Percentiles rank a stretch among this genome's conserved stretches.
phyloP scores from a whole-genome alignment of 2,888 invertebrate species.

The Drosophila rubida region DNA sequence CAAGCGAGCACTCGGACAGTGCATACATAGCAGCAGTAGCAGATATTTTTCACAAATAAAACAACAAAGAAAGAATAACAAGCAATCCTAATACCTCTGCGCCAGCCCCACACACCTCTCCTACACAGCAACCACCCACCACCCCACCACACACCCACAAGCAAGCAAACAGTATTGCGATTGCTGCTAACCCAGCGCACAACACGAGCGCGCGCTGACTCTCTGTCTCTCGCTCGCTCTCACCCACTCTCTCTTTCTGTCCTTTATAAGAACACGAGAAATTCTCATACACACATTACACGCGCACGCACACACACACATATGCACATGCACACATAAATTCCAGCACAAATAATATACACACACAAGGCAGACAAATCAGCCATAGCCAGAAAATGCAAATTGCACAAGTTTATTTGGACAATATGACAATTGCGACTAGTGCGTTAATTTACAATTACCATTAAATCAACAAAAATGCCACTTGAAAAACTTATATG shows the following conservation, averaged over 20 bases:
- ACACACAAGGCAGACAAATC: conserved; percentile 27
- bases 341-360: conserved; percentile 60
- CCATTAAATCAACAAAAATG: conserved; percentile 49
- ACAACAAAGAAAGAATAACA: conserved; percentile 80
- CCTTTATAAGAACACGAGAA: conserved; percentile 55
- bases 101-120: conserved; percentile 24
- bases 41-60: conserved; percentile 79
- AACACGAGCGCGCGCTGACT: conserved; percentile 33
- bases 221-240: conserved; percentile 11
- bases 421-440: conserved; percentile 57
- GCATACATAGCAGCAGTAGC: conserved; percentile 63
- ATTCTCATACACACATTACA: conserved; percentile 47
- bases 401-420: conserved; percentile 52
- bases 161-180: conserved; percentile 43
- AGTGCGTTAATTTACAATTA: conserved; percentile 61
- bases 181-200: conserved; percentile 56
- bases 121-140: conserved; percentile 11
- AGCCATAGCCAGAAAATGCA: conserved; percentile 42
- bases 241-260: conserved; percentile 14
- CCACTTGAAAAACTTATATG: conserved; percentile 58
- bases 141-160: conserved; percentile 25
- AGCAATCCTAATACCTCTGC: conserved; percentile 70
- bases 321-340: conserved; percentile 27
- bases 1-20: conserved; percentile 56
- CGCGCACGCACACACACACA: conserved; percentile 11